Base-by-base conservation (phyloP, 2,797 vertebrate genomes). In the Pseudochaenichthys georgianus region DNA sequence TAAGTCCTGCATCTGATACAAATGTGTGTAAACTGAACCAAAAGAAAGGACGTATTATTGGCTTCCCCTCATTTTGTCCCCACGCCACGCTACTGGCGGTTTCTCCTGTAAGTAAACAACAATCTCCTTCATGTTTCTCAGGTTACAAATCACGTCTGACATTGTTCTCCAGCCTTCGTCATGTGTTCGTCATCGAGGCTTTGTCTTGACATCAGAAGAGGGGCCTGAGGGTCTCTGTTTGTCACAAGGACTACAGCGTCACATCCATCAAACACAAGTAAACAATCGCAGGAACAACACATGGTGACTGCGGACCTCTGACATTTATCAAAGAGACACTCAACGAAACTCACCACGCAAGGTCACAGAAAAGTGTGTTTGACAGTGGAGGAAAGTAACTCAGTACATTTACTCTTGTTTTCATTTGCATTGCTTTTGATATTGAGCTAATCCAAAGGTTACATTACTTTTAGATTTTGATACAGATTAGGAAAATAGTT, bases 191-290 rank as follows among this genome's bases (percentile, higher is more conserved):
- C 86, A 74, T 57, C 64, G 0, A 47, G 50, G 5, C 43, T 79
- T 80, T 75, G 76, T 73, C 82, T 71, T 78, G 10, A 48, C 76
- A 71, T 85, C 84, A 2, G 47, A 64, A 17, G 57, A 60, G 71
- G 38, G 0, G 43, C 88, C 65, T n/a, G 15, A 19, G 19, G 73
- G 74, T 53, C 2, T 34, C 17, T 13, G 31, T 72, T 71, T 75
- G 81, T 82, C 85, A 78, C 63, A 47, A 64, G 67, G 78, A 74
- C 74, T 62, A 28, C 9, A 1, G 11, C 43, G 12, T 77, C 72
- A 61, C 52, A 82, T 75, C 72, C 73, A 73, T 87, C 75, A 88
- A 77, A 65, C 34, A 13, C 12, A 1, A 67, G 72, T 63, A 61
- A 88, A 87, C 78, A 77, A 70, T 28, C 15, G 60, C 70, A 47